phyloP scores from a whole-genome alignment of 2,888 invertebrate species.

The Megamerina dolium region DNA sequence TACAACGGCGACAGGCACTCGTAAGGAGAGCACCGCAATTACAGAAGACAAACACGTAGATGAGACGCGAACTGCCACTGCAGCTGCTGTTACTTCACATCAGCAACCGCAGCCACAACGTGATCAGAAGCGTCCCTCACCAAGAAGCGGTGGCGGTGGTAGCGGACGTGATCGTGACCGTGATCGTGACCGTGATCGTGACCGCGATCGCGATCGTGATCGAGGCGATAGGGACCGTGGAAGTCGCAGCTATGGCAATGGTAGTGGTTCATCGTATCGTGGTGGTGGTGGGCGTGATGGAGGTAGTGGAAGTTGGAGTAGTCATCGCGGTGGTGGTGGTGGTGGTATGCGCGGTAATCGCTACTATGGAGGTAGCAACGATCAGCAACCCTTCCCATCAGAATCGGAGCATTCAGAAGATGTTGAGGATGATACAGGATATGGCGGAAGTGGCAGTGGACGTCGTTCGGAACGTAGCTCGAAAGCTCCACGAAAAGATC shows the following conservation, averaged over 20 bases:
- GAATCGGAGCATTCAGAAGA: constrained; percentile 67
- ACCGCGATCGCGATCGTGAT: constrained; percentile 22
- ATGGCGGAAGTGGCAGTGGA: constrained; percentile 52
- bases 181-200: constrained; percentile 17
- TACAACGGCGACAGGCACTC: not conserved
- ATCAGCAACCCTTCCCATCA: constrained; percentile 50
- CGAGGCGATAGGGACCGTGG: constrained; percentile 34
- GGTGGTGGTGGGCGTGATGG: constrained; percentile 51
- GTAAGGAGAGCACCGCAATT: constrained; percentile 16
- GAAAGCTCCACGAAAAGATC: constrained; percentile 31
- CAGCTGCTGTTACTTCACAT: constrained; percentile 10
- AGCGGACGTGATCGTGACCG: constrained; percentile 34
- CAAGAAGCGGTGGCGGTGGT: constrained; percentile 47
- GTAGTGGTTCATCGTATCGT: constrained; percentile 51
- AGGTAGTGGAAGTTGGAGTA: constrained; percentile 47
- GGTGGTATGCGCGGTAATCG: constrained; percentile 38
- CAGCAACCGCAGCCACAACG: constrained; percentile 22
- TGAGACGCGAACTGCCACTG: constrained; percentile 1
- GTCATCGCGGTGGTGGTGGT: constrained; percentile 30
- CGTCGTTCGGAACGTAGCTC: constrained; percentile 56
- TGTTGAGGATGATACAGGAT: constrained; percentile 64
- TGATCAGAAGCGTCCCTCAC: constrained; percentile 35
- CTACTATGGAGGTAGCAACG: constrained; percentile 23
- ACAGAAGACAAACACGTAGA: constrained; percentile 14
- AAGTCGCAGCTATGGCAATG: constrained; percentile 38